Percentiles rank a stretch among this genome's conserved stretches.
Evolutionary conservation across 2,888 invertebrate species (phyloP).

Genomic region (Chironomus tentans): DNA sequence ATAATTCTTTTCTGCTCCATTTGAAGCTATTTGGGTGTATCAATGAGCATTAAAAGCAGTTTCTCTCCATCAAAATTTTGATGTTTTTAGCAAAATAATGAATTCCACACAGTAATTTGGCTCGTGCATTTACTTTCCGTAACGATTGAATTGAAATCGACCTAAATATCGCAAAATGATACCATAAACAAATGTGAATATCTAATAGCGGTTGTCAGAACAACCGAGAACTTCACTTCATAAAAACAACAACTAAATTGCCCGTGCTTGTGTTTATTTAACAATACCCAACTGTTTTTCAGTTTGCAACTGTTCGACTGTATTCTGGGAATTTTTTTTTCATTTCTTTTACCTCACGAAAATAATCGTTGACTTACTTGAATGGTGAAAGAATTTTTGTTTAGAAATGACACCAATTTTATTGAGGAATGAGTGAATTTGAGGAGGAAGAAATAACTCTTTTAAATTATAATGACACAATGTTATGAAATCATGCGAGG

Average conservation of each 20-base stretch:
- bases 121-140: neutral
- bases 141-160: neutral
- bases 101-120: neutral
- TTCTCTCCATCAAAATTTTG: neutral
- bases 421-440: no score
- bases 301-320: neutral
- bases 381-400: neutral
- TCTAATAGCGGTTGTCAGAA: slow-evolving; percentile 3
- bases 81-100: no score
- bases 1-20: slow-evolving; percentile 20
- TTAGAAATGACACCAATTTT: neutral
- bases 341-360: neutral
- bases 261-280: no score
- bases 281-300: neutral
- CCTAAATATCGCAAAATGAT: slow-evolving; percentile 20
- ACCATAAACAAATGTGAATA: neutral
- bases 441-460: no score
- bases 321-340: neutral
- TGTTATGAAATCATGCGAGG: no score
- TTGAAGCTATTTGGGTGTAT: slow-evolving; percentile 12
- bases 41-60: neutral
- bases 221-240: neutral
- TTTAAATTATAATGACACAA: no score
- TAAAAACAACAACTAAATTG: neutral
- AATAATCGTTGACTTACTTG: neutral